A percentile compares a stretch with the other conserved stretches of the same genome.
phyloP scores from a whole-genome alignment of 53 echinoderm and acorn worm genomes.

The Luidia sarsii region DNA sequence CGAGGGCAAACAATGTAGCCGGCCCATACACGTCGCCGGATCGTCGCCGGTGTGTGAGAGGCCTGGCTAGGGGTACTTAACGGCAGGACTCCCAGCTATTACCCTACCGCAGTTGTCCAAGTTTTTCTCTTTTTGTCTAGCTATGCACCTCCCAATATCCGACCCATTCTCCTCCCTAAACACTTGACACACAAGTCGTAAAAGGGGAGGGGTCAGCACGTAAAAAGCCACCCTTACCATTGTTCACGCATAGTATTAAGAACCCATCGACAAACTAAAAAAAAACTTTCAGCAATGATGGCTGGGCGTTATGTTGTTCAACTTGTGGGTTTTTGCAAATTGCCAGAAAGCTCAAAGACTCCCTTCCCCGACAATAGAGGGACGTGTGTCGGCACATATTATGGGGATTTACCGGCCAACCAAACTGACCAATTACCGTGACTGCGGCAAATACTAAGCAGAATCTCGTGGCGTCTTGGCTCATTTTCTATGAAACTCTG shows the following conservation, averaged over 20 bases:
- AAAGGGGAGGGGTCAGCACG: not conserved
- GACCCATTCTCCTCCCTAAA: not conserved
- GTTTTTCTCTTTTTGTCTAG: not conserved
- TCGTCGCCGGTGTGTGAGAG: not conserved
- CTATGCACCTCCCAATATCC: not conserved
- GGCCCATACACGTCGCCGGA: not conserved
- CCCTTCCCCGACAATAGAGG: not conserved
- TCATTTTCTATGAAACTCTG: too few species aligned
- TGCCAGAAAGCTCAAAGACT: too few species aligned
- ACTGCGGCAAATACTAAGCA: too few species aligned
- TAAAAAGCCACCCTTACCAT: not conserved
- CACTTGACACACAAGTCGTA: slow-evolving; percentile 12
- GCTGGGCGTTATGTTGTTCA: not conserved
- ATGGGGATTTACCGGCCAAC: not conserved
- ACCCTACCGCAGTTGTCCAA: not conserved
- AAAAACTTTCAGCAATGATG: not conserved
- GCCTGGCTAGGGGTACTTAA: too few species aligned
- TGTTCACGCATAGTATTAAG: not conserved
- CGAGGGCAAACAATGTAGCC: slow-evolving; percentile 3
- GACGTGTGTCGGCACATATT: not conserved
- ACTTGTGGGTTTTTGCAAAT: slow-evolving; percentile 26
- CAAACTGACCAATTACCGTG: not conserved
- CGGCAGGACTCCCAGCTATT: not conserved
- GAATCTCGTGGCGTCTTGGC: too few species aligned
- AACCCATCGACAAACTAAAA: slow-evolving; percentile 7